Base-by-base conservation (phyloP, 2,797 vertebrate species). In the Dromococcyx pavoninus region DNA sequence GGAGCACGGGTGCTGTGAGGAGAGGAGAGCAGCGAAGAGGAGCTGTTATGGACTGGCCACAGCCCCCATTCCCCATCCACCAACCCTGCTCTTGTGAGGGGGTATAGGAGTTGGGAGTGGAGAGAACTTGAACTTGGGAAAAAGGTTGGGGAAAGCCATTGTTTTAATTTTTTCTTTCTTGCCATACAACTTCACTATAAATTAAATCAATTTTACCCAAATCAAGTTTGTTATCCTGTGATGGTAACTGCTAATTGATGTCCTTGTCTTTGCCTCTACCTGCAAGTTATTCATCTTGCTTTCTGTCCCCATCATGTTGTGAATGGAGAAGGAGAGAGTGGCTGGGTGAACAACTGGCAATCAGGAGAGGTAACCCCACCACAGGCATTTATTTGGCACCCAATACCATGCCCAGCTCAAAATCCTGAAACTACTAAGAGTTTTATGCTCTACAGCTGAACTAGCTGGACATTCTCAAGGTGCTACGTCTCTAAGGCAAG, bases 261-360 rank as follows among this genome's bases (percentile, higher is more conserved):
- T n/a, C n/a, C n/a, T 43, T 43, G 43, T 23, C 48, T 58, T 28
- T 39, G 14, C 57, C 28, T 54, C 0, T 1, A 17, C 30, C 24
- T 39, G 64, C 11, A 28, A 10, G 10, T 69, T 84, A 70, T 91
- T 37, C 15, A 18, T 22, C 17, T 80, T 41, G 16, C 51, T 25
- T 25, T 77, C 5, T 58, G 16, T 6, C 9, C 9, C 1, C 7
- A 3, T 7, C 41, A 2, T 32, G 5, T 0, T 60, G 67, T n/a
- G 35, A 28, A 48, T 7, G 14, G 6, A 10, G 27, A 75, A 30
- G 6, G 17, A 50, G 48, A n/a, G 32, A 22, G 43, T 5, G 7
- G 8, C 24, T 61, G 41, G 17, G 11, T 11, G 13, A 30, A 44
- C n/a, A 46, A 8, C 27, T 28, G 18, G 35, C 44, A 58, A 37